Conservation (phyloP, 92 coral and sea anemone genomes). For the Bergia puertoricense region DNA sequence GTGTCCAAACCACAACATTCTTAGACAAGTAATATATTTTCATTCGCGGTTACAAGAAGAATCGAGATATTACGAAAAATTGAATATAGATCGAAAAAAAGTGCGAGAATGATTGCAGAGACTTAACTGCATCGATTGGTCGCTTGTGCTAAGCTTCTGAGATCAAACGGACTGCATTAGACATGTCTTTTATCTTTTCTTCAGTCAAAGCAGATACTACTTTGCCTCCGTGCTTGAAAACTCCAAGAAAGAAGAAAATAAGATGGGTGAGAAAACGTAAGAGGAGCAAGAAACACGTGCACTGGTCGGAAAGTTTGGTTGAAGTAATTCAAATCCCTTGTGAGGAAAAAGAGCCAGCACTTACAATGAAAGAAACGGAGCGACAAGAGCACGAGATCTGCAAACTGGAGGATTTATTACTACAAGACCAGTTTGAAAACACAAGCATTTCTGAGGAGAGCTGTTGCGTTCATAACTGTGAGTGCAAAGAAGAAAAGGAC, state of each 20-base stretch:
- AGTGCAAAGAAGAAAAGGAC: neutral
- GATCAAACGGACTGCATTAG: neutral
- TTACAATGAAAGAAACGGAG: neutral
- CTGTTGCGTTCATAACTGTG: neutral
- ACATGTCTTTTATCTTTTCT: neutral
- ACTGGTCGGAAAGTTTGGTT: slow-evolving; percentile 26
- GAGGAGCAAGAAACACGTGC: slow-evolving; percentile 29
- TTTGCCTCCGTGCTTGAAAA: slow-evolving; percentile 2
- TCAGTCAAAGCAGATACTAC: neutral
- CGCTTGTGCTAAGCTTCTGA: neutral
- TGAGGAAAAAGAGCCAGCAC: slow-evolving; percentile 1
- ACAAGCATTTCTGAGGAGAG: neutral
- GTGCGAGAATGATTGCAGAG: neutral
- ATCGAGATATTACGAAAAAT: neutral
- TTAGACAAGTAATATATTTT: neutral
- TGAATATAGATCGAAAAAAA: too few species aligned
- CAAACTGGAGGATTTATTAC: neutral
- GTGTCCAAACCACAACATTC: neutral
- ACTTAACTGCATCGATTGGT: neutral
- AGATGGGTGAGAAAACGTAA: slow-evolving; percentile 18
- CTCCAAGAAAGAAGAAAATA: neutral
- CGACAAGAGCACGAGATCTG: neutral
- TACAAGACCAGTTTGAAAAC: neutral
- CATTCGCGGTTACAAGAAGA: neutral
- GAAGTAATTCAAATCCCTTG: slow-evolving; percentile 1